Evolutionary conservation across 92 coral and sea anemone genomes (phyloP), one percentile per base, ranked within the genome.

Genomic region (Bergia sp.): DNA sequence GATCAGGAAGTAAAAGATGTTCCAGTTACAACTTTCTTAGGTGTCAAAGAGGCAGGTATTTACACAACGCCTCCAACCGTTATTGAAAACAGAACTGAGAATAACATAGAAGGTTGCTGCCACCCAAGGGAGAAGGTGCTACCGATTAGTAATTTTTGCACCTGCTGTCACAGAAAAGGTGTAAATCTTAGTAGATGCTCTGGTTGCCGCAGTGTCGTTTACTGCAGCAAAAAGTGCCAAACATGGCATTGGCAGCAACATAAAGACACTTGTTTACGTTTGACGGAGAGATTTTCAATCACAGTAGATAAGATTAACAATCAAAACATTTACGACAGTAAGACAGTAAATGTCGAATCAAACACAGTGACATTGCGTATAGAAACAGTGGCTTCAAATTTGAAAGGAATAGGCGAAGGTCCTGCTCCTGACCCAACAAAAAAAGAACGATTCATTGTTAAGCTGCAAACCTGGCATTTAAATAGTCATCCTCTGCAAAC

Each of bases 141-240:
- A 43, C 80, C 85, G 0, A 7, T 87, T 23, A 37, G 76, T 36
- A 42, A 89, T 50, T 77, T 79, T 21, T 89, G 93, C 20, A 73
- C 82, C 16, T 89, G 78, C 86, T 87, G 95, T 64, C 90, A 75
- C 84, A 82, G 83, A 42, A 71, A 89, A 47, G 38, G 13, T 1
- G 37, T 38, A 40, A 64, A 42, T 66, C 85, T 80, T 37, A 76
- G 20, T 20, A 89, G 82, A 36, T 94, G 97, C 40, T 38, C 83
- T 8, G 64, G 75, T 0, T 94, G 95, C 69, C 86, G 72, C 57
- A 75, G 88, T 43, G 94, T 95, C 29, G 79, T 58, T 23, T 94
- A 94, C 82, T 94, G 97, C 82, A 49, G 66, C 81, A 7, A 43
- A 47, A 88, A 80, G 7, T 94, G 97, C 84, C 93, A 89, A 38